Conservation (phyloP, 2,888 invertebrate species). For the Hartigia nigra region DNA sequence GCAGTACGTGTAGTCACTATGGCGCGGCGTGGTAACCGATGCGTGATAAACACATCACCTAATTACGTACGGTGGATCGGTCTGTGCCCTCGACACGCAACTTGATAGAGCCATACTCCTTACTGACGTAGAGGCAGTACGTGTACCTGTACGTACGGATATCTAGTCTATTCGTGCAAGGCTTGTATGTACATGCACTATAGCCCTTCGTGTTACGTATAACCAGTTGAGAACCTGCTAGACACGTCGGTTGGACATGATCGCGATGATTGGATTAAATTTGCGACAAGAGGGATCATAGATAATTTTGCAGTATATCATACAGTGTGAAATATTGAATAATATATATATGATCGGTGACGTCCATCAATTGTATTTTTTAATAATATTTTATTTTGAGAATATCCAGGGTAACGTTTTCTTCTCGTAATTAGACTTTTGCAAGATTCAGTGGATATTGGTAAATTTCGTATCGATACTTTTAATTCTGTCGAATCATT, state of each 20-base stretch:
- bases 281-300: not conserved
- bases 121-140: slow-evolving; percentile 10
- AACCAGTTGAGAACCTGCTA: not conserved
- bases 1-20: slow-evolving; percentile 30
- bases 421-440: not conserved
- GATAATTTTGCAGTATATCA: not conserved
- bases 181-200: slow-evolving; percentile 3
- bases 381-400: not conserved
- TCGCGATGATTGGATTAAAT: not conserved
- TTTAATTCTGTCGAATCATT: not conserved
- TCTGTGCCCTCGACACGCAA: slow-evolving; percentile 46
- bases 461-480: not conserved
- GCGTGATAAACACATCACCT: slow-evolving; percentile 61
- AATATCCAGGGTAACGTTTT: not conserved
- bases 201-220: not conserved
- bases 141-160: slow-evolving; percentile 19
- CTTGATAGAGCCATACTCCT: slow-evolving; percentile 22
- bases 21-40: slow-evolving; percentile 50
- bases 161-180: slow-evolving; percentile 13
- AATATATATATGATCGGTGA: not conserved
- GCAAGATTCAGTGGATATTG: not conserved
- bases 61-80: slow-evolving; percentile 59
- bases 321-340: not conserved
- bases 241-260: not conserved
- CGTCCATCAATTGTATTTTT: not conserved